These are phyloP conservation scores for Brenthis daphne DNA, from an alignment of 2,888 invertebrate genomes.

Conservation along the genomic window DNA sequence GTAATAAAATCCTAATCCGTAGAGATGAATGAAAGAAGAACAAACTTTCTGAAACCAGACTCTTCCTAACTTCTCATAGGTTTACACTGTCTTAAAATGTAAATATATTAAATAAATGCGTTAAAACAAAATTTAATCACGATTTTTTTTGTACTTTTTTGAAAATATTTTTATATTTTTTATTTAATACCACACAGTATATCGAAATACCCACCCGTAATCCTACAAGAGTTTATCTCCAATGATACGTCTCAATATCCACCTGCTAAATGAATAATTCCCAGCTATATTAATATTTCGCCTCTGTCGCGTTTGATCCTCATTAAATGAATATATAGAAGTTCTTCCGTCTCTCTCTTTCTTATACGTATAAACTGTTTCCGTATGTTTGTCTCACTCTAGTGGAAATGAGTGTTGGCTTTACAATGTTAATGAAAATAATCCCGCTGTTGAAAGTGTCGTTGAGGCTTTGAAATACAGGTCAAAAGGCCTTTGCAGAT, in stretches of 20 bases:
- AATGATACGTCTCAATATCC: neutral
- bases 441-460: constrained; percentile 14
- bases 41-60: too few species aligned
- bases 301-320: constrained; percentile 4
- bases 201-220: neutral
- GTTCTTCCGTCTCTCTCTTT: constrained; percentile 12
- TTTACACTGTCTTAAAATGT: too few species aligned
- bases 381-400: constrained; percentile 13
- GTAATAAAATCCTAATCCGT: too few species aligned
- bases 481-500: constrained; percentile 28
- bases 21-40: too few species aligned
- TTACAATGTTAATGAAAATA: constrained; percentile 25
- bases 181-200: neutral
- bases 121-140: too few species aligned
- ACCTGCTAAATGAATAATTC: constrained; percentile 19
- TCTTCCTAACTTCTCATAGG: too few species aligned
- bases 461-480: constrained; percentile 22
- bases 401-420: constrained; percentile 12
- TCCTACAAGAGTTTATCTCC: constrained; percentile 1
- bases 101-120: too few species aligned
- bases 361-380: neutral
- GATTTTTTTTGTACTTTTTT: too few species aligned
- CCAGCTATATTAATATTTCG: constrained; percentile 18
- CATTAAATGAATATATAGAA: constrained; percentile 11
- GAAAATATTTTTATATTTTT: too few species aligned